Evolutionary conservation across 2,113 vertebrate genomes (phyloP).

Genomic region (Ginglymostoma cirratum): DNA sequence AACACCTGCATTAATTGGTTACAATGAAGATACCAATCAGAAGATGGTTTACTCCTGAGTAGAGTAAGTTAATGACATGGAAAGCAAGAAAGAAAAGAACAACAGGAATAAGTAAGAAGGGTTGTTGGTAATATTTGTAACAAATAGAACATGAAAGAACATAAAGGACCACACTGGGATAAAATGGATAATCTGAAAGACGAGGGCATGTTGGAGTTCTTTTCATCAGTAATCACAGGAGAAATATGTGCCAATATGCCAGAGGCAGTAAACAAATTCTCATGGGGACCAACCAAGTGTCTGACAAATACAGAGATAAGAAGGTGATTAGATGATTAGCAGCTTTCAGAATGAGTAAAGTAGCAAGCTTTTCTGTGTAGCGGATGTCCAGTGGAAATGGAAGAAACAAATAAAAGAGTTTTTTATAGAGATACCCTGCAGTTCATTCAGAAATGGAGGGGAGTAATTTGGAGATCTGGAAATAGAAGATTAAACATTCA

Average conservation of each 20-base stretch:
- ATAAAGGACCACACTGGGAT: background rate
- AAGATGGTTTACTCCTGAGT: background rate
- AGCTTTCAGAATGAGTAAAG: background rate
- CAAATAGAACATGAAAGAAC: slow-evolving; percentile 17
- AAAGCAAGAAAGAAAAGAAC: background rate
- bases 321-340: slow-evolving; percentile 9
- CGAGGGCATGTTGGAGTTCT: background rate
- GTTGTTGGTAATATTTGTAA: background rate
- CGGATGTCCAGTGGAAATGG: background rate
- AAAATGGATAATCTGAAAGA: background rate
- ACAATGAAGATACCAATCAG: background rate
- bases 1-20: background rate
- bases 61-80: background rate
- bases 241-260: slow-evolving; percentile 5
- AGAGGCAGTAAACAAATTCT: background rate
- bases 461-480: background rate
- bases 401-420: background rate
- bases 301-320: slow-evolving; percentile 19
- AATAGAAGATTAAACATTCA: background rate
- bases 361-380: background rate
- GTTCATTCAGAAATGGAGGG: background rate
- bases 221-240: slow-evolving; percentile 32
- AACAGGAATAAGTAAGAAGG: background rate
- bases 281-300: background rate
- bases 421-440: background rate